phyloP scores from a whole-genome alignment of 1,140 invertebrate species.

The Gyrodactylus bullatarudis region DNA sequence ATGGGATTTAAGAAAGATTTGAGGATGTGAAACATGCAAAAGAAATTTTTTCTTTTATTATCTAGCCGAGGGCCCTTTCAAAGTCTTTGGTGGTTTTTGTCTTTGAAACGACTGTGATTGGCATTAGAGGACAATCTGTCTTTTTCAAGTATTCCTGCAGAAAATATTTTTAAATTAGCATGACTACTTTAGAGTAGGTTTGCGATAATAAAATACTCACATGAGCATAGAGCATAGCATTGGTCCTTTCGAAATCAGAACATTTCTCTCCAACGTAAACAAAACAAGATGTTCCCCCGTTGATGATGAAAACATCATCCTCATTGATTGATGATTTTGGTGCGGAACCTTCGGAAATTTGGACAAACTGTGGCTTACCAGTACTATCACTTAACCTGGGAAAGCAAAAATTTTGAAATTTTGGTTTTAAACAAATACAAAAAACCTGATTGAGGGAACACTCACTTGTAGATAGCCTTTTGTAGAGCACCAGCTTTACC shows the following conservation, averaged over 20 bases:
- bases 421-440: not conserved
- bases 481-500: not conserved
- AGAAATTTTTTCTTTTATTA: too few species aligned
- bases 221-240: slow-evolving; percentile 6
- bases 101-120: not conserved
- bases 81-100: not conserved
- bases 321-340: not conserved
- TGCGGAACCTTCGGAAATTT: not conserved
- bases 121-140: not conserved
- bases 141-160: not conserved
- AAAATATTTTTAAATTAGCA: not conserved
- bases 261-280: not conserved
- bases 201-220: slow-evolving; percentile 1
- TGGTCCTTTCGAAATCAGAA: not conserved
- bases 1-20: too few species aligned
- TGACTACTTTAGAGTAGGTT: not conserved
- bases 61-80: not conserved
- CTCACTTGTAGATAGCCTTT: not conserved
- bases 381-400: not conserved
- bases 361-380: not conserved
- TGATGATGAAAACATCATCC: slow-evolving; percentile 5
- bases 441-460: too few species aligned
- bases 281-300: not conserved
- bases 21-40: too few species aligned
- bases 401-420: not conserved